These are phyloP conservation scores for Gambusia holbrooki DNA, from an alignment of 2,113 vertebrate species.

Conservation along the genomic window DNA sequence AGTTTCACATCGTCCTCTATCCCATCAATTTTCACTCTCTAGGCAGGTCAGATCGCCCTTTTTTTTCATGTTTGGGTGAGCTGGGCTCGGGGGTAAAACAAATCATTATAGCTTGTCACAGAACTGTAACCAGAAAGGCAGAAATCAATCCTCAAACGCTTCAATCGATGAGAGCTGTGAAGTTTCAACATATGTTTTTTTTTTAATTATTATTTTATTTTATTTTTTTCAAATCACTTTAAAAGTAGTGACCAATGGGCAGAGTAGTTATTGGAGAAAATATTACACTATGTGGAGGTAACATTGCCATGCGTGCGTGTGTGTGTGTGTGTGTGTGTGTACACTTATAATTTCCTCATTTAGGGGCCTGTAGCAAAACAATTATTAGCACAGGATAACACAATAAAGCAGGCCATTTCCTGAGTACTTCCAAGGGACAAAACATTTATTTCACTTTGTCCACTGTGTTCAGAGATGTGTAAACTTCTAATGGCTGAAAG, in stretches of 20 bases:
- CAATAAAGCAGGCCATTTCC: conserved; percentile 62
- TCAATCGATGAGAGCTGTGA: conserved; percentile 48
- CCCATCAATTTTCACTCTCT: conserved; percentile 37
- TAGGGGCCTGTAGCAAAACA: conserved; percentile 56
- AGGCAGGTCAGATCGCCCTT: conserved; percentile 39
- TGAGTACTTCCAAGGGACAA: conserved; percentile 58
- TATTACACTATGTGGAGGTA: conserved; percentile 41
- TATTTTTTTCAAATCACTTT: conserved; percentile 13
- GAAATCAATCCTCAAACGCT: conserved; percentile 62
- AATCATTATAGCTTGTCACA: conserved; percentile 49
- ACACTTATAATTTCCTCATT: conserved; percentile 64
- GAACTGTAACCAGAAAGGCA: conserved; percentile 42
- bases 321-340: background rate
- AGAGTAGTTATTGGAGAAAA: conserved; percentile 44
- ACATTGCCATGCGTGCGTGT: background rate
- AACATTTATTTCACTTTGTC: conserved; percentile 70
- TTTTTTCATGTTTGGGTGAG: conserved; percentile 42
- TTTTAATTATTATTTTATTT: no score
- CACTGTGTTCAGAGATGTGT: conserved; percentile 46
- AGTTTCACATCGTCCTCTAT: conserved; percentile 13
- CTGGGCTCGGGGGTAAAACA: conserved; percentile 44
- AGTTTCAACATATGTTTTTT: conserved; percentile 30
- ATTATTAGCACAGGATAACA: conserved; percentile 60
- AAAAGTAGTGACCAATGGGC: conserved; percentile 28
- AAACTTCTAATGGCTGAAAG: conserved; percentile 45